Percentiles rank a stretch among this genome's conserved stretches.
phyloP scores from a whole-genome alignment of 2,888 invertebrate genomes.

The Oegoconia quadripuncta region DNA sequence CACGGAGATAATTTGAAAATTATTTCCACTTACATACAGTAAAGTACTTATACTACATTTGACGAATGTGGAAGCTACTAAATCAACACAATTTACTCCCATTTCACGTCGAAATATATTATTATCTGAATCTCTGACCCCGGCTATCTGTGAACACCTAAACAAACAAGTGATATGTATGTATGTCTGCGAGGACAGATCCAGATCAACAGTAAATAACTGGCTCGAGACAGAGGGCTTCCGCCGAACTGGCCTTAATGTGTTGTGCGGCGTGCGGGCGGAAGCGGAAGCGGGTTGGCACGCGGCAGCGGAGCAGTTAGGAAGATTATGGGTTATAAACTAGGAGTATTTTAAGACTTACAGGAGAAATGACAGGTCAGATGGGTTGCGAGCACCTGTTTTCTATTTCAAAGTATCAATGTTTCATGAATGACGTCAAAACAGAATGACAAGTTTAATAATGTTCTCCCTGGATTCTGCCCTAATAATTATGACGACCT shows the following conservation, averaged over 20 bases:
- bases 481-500: too few relatives aligned
- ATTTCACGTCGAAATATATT: conserved; percentile 2
- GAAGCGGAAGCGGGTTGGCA: conserved; percentile 24
- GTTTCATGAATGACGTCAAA: too few relatives aligned
- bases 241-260: conserved; percentile 66
- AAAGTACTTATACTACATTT: neutral
- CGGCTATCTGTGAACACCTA: conserved; percentile 3
- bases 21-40: neutral
- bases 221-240: conserved; percentile 61
- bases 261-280: conserved; percentile 20
- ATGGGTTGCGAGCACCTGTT: too few relatives aligned
- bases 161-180: conserved; percentile 4
- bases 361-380: too few relatives aligned
- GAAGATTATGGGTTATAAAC: neutral
- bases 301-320: conserved; percentile 19
- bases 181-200: conserved; percentile 39
- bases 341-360: conserved; percentile 1
- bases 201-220: conserved; percentile 72
- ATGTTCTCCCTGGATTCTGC: too few relatives aligned
- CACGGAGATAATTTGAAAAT: too few relatives aligned
- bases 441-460: too few relatives aligned
- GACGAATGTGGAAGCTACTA: neutral
- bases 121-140: conserved; percentile 1
- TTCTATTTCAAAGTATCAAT: too few relatives aligned
- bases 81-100: conserved; percentile 1